phyloP scores from a whole-genome alignment of 2,113 vertebrate genomes.

The Symphodus melops region DNA sequence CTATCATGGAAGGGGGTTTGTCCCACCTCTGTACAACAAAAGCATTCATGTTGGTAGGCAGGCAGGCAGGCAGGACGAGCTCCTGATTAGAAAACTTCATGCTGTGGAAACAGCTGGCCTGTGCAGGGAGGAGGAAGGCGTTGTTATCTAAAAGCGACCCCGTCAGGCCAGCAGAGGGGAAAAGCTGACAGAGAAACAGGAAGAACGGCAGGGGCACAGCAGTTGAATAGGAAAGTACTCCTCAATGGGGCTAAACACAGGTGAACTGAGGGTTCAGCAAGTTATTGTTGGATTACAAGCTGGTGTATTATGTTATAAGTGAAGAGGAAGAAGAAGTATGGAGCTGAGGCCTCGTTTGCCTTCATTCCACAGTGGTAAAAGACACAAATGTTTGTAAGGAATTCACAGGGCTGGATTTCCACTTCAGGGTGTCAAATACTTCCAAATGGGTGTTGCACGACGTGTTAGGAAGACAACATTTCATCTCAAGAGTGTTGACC shows the following conservation, averaged over 20 bases:
- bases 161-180: constrained; percentile 47
- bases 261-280: constrained; percentile 31
- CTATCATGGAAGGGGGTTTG: constrained; percentile 31
- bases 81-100: constrained; percentile 69
- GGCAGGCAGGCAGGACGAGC: constrained; percentile 42
- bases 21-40: constrained; percentile 62
- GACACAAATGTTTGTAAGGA: constrained; percentile 32
- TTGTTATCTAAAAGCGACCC: constrained; percentile 66
- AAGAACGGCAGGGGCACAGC: constrained; percentile 46
- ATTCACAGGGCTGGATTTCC: constrained; percentile 34
- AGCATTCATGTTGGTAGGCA: constrained; percentile 47
- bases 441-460: constrained; percentile 52
- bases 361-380: background rate
- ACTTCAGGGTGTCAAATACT: constrained; percentile 56
- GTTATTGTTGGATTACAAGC: background rate
- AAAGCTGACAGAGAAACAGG: constrained; percentile 71
- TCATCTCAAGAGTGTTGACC: constrained; percentile 58
- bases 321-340: background rate
- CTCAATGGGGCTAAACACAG: constrained; percentile 36
- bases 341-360: background rate
- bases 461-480: constrained; percentile 46
- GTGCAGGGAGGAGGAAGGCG: constrained; percentile 48
- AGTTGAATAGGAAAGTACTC: constrained; percentile 49
- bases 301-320: background rate
- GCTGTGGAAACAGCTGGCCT: constrained; percentile 77